A percentile compares a stretch with the other conserved stretches of the same genome.
Conservation (phyloP, 2,797 vertebrate species). For the Schizopygopsis malacanthus region DNA sequence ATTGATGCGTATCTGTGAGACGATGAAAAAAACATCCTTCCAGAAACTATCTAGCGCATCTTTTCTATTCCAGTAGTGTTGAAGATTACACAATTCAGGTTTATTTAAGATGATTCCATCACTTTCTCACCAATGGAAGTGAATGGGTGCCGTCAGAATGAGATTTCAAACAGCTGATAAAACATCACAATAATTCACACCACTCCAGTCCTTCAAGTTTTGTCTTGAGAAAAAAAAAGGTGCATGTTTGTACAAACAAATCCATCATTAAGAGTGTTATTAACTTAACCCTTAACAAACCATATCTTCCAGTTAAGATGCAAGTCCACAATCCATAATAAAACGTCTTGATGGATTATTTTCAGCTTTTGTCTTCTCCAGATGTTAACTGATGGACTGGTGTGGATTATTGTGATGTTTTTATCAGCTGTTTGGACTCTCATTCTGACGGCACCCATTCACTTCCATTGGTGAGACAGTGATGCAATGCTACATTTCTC, state of each 20-base stretch:
- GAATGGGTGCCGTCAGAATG: not conserved
- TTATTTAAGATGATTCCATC: not conserved
- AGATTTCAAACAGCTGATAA: not conserved
- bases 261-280: not conserved
- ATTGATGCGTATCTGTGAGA: conserved; percentile 83
- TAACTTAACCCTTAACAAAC: no score
- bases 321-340: no score
- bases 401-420: not conserved
- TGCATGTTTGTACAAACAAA: not conserved
- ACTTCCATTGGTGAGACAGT: not conserved
- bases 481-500: not conserved
- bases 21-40: not conserved
- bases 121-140: not conserved
- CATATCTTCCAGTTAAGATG: no score
- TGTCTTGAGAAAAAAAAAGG: not conserved
- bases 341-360: not conserved
- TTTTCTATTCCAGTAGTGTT: not conserved
- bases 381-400: not conserved
- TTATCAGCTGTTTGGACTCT: not conserved
- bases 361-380: not conserved
- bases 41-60: not conserved
- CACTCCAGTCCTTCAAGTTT: not conserved
- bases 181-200: not conserved
- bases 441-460: not conserved
- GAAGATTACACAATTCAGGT: not conserved